phyloP scores from a whole-genome alignment of 2,797 vertebrate genomes.

The Pipistrellus kuhlii region DNA sequence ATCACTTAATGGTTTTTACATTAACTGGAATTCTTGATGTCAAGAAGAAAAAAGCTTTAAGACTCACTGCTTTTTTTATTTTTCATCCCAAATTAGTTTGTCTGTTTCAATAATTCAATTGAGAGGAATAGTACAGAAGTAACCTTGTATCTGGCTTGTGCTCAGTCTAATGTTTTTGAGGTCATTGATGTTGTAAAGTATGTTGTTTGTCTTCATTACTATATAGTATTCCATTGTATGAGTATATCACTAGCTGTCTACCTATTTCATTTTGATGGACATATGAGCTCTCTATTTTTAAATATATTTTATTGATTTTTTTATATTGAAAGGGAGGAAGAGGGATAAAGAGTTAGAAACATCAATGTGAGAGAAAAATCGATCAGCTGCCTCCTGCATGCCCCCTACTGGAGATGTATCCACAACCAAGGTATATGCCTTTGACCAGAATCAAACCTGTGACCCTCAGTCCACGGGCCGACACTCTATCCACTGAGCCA shows the following conservation, averaged over 20 bases:
- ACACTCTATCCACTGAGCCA: too few relatives aligned
- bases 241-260: not conserved
- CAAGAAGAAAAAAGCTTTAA: not conserved
- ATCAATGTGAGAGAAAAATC: too few relatives aligned
- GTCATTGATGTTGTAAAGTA: fast-evolving
- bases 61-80: not conserved
- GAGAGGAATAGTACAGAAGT: not conserved
- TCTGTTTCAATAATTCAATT: not conserved
- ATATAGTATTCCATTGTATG: not conserved
- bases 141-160: not conserved
- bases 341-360: too few relatives aligned
- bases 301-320: too few relatives aligned
- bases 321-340: too few relatives aligned
- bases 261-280: not conserved
- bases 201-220: not conserved
- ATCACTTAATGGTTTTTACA: slow-evolving; percentile 36
- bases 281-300: not conserved
- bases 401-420: too few relatives aligned
- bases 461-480: too few relatives aligned
- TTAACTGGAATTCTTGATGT: slow-evolving; percentile 8
- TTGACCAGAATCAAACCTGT: too few relatives aligned
- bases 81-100: not conserved
- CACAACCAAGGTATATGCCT: too few relatives aligned
- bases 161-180: not conserved
- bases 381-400: too few relatives aligned